Evolutionary conservation across 2,113 vertebrate species (phyloP).

Genomic region (Neopipo cinnamomea): DNA sequence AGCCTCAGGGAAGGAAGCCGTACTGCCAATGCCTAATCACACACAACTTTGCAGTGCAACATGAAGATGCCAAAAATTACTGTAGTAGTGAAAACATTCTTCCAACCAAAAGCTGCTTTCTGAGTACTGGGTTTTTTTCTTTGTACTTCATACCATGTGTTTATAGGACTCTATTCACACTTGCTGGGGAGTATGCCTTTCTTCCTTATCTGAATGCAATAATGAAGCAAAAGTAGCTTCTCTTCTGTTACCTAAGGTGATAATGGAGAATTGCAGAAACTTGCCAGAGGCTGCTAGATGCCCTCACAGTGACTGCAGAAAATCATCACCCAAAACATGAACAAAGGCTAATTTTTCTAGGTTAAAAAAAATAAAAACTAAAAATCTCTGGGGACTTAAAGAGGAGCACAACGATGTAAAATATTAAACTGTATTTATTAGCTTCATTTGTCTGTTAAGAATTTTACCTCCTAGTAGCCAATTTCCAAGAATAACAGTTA

Average conservation of each 20-base stretch:
- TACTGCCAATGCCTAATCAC: neutral
- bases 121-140: neutral
- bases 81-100: neutral
- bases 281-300: neutral
- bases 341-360: conserved; percentile 45
- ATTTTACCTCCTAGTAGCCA: neutral
- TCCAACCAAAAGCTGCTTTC: neutral
- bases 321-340: neutral
- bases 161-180: conserved; percentile 62
- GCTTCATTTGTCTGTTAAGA: neutral
- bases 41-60: neutral
- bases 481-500: neutral
- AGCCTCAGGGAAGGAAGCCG: neutral
- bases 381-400: conserved; percentile 1
- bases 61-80: neutral
- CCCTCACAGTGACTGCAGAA: neutral
- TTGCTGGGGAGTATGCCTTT: conserved; percentile 33
- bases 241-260: conserved; percentile 59
- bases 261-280: conserved; percentile 58
- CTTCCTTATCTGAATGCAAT: conserved; percentile 56
- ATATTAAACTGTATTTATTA: conserved; percentile 37
- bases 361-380: neutral
- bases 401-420: conserved; percentile 1
- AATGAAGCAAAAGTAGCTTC: conserved; percentile 52
- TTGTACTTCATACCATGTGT: neutral